Evolutionary conservation across 1,140 invertebrate species (phyloP).

Genomic region (Coelopa frigida): DNA sequence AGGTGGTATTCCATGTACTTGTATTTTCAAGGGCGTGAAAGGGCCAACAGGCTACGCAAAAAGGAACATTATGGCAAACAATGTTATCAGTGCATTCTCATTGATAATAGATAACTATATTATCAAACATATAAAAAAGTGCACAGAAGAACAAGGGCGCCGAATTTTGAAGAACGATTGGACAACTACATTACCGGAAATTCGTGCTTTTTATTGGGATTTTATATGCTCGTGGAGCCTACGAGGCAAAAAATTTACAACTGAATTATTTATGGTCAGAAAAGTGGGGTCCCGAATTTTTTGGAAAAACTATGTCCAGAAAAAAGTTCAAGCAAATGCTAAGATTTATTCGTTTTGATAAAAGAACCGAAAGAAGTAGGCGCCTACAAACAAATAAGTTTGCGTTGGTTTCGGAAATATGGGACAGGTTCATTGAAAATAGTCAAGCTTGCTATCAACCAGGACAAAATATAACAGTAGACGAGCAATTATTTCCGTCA

Average conservation of each 20-base stretch:
- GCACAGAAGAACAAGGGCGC: conserved; percentile 18
- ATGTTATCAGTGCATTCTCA: conserved; percentile 19
- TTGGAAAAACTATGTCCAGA: conserved; percentile 27
- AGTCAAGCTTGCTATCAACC: conserved; percentile 36
- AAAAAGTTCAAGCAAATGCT: conserved; percentile 34
- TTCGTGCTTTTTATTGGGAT: conserved; percentile 31
- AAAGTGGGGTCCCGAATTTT: conserved; percentile 23
- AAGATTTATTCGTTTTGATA: conserved; percentile 34
- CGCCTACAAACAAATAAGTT: conserved; percentile 36
- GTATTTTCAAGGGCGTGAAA: conserved; percentile 19
- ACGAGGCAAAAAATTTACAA: conserved; percentile 24
- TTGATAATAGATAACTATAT: conserved; percentile 23
- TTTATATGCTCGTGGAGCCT: conserved; percentile 27
- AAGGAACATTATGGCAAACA: conserved; percentile 14
- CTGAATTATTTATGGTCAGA: conserved; percentile 14
- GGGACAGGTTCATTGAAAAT: conserved; percentile 38
- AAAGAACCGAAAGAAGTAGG: conserved; percentile 23
- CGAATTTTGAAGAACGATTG: conserved; percentile 20
- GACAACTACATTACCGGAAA: conserved; percentile 18
- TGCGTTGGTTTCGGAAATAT: conserved; percentile 35
- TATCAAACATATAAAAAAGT: conserved; percentile 20
- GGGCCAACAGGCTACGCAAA: conserved; percentile 20
- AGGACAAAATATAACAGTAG: conserved; percentile 32
- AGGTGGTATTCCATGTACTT: conserved; percentile 10
- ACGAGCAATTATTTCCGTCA: too few species aligned